A percentile compares a stretch with the other conserved stretches of the same genome.
Conservation (phyloP, 2,797 vertebrate genomes). For the Squalus acanthias region DNA sequence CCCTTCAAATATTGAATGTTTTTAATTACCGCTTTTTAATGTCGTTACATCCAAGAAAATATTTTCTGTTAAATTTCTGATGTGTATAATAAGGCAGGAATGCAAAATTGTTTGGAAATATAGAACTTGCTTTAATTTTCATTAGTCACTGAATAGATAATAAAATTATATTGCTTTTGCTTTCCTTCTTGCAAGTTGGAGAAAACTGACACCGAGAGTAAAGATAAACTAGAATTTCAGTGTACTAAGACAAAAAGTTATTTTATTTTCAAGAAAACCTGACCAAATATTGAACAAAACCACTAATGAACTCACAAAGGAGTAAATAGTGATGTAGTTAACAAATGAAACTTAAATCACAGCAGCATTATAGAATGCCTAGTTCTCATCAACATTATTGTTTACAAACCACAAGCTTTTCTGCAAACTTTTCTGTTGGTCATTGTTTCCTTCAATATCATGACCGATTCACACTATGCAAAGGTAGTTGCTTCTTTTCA, state of each 20-base stretch:
- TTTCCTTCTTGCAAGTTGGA: background rate
- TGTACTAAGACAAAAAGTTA: background rate
- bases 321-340: background rate
- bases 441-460: background rate
- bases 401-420: background rate
- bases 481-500: background rate
- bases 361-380: background rate
- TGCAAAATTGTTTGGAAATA: background rate
- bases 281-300: background rate
- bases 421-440: background rate
- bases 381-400: background rate
- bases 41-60: background rate
- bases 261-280: background rate
- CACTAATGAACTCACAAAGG: background rate
- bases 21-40: background rate
- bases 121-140: background rate
- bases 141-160: background rate
- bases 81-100: background rate
- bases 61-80: background rate
- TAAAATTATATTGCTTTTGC: background rate
- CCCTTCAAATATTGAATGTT: background rate
- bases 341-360: background rate
- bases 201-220: background rate
- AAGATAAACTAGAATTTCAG: background rate
- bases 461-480: background rate